A percentile compares a stretch with the other conserved stretches of the same genome.
Evolutionary conservation across 2,113 vertebrate species (phyloP).

Genomic region (Thamnaconus septentrionalis): DNA sequence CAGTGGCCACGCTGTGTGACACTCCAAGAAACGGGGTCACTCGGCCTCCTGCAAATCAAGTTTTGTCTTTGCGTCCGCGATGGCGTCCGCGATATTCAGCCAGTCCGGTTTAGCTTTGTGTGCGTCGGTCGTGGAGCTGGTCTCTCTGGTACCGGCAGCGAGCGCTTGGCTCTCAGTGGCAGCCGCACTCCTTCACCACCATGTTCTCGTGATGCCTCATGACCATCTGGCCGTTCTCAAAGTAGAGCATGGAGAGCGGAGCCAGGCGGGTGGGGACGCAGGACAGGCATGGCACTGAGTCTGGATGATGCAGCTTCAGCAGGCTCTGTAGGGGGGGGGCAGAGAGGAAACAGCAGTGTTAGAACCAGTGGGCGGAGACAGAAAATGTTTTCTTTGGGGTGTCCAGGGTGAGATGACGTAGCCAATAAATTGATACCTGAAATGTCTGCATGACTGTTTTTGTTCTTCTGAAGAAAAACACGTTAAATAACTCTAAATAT

Average conservation of each 20-base stretch:
- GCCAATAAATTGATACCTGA: too few species aligned
- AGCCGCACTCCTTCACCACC: conserved; percentile 86
- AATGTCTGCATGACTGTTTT: too few species aligned
- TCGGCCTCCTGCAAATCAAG: neutral
- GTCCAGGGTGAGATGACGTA: too few species aligned
- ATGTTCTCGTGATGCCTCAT: conserved; percentile 84
- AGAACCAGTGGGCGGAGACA: neutral
- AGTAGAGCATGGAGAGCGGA: conserved; percentile 87
- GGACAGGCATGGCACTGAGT: conserved; percentile 75
- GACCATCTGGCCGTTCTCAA: conserved; percentile 76
- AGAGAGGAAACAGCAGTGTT: conserved; percentile 19
- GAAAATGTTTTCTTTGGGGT: too few species aligned
- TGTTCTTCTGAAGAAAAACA: too few species aligned
- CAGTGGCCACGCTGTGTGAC: neutral
- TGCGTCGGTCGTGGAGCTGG: neutral
- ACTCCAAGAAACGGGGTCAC: neutral
- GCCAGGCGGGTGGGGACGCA: conserved; percentile 82
- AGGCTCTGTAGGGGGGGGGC: conserved; percentile 76
- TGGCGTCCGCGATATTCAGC: neutral
- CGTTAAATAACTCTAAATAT: too few species aligned
- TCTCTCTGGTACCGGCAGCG: neutral
- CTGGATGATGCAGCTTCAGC: conserved; percentile 81
- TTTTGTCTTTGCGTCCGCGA: neutral
- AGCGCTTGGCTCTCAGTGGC: conserved; percentile 72
- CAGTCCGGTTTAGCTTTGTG: neutral